Conservation (phyloP, 2,797 vertebrate genomes). For the Pangasius larnaudii region DNA sequence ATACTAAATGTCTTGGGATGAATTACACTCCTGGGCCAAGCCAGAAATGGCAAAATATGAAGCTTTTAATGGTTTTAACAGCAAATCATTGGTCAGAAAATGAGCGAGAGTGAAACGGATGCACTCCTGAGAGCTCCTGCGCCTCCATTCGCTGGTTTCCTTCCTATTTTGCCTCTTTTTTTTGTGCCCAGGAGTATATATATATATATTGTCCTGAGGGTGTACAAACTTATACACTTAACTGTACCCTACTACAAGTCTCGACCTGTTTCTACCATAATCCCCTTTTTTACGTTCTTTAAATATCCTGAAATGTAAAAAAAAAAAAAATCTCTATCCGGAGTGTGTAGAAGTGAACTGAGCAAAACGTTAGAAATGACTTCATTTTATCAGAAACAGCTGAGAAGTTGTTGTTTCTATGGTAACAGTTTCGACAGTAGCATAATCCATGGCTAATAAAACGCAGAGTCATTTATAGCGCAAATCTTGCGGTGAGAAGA, state of each 20-base stretch:
- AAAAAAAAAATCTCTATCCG: no score
- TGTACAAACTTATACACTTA: constrained; percentile 13
- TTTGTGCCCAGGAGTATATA: background rate
- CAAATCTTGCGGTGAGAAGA: background rate
- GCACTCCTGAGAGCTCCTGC: no score
- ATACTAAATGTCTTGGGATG: background rate
- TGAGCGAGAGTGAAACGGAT: no score
- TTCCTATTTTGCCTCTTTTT: no score
- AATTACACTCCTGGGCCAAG: no score
- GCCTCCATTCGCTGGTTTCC: no score
- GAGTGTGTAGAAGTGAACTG: background rate
- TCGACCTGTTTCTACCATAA: background rate
- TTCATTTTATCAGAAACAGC: no score
- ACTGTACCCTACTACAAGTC: background rate
- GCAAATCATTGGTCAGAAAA: no score
- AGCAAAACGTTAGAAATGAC: no score
- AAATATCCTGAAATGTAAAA: background rate
- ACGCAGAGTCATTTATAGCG: background rate
- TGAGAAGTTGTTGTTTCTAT: background rate
- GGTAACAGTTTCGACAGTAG: background rate
- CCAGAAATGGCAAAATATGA: no score
- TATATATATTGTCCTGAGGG: no score
- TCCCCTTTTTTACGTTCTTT: background rate
- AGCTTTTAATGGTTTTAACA: no score
- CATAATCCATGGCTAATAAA: background rate